A percentile compares a stretch with the other conserved stretches of the same genome.
These are phyloP conservation scores for Pimpla rufipes DNA, from an alignment of 2,888 invertebrate species.

Conservation along the genomic window DNA sequence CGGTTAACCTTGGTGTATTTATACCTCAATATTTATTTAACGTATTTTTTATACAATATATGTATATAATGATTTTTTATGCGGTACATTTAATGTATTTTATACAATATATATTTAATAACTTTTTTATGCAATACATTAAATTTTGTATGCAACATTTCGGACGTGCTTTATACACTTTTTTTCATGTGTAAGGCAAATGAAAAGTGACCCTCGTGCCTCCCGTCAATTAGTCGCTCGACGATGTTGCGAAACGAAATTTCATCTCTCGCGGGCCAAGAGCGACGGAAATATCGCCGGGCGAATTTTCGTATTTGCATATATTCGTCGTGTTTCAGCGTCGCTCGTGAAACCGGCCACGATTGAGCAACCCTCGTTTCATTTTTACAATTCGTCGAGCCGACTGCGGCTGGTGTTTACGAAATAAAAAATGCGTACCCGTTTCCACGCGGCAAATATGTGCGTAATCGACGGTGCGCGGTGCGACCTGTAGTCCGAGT, in stretches of 20 bases:
- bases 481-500: neutral
- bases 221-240: neutral
- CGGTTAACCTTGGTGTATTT: conserved; percentile 34
- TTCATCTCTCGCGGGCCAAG: neutral
- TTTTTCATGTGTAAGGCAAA: too few relatives aligned
- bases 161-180: neutral
- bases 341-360: too few relatives aligned
- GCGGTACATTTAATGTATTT: too few relatives aligned
- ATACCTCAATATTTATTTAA: conserved; percentile 1
- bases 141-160: neutral
- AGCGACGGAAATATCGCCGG: neutral
- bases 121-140: neutral
- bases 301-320: conserved; percentile 1
- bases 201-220: neutral
- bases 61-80: too few relatives aligned
- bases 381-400: neutral
- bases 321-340: neutral
- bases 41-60: neutral
- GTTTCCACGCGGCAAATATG: conserved; percentile 18
- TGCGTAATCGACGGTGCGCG: conserved; percentile 13
- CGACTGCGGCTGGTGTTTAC: neutral
- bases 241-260: conserved; percentile 24
- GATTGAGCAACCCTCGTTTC: conserved; percentile 20
- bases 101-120: too few relatives aligned
- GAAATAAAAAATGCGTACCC: conserved; percentile 8